These are phyloP conservation scores for Girardinus metallicus DNA, from an alignment of 2,797 vertebrate genomes.

Conservation along the genomic window DNA sequence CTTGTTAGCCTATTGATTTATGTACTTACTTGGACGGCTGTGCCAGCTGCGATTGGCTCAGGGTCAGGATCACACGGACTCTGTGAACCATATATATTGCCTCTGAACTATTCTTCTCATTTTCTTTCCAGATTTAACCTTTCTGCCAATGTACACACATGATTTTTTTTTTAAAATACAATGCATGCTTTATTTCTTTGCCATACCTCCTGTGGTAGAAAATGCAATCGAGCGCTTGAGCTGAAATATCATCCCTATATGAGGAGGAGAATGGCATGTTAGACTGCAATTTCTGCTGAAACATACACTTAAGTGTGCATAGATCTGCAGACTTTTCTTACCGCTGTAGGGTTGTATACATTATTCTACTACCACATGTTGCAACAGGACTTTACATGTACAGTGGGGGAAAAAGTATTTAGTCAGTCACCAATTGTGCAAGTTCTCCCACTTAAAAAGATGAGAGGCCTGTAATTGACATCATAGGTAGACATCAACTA, in stretches of 20 bases:
- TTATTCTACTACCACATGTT: conserved; percentile 10
- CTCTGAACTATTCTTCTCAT: conserved; percentile 34
- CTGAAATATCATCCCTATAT: conserved; percentile 41
- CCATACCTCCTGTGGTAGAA: conserved; percentile 47
- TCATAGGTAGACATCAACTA: too few relatives aligned
- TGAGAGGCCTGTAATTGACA: too few relatives aligned
- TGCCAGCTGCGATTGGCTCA: conserved; percentile 38
- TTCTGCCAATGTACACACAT: conserved; percentile 30
- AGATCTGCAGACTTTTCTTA: conserved; percentile 9
- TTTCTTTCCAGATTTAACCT: conserved; percentile 40
- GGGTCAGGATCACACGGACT: conserved; percentile 39
- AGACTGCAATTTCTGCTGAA: conserved; percentile 25
- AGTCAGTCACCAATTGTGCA: too few relatives aligned
- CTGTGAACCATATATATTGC: conserved; percentile 30
- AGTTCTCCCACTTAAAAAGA: too few relatives aligned
- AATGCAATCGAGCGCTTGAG: conserved; percentile 42
- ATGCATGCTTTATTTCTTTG: conserved; percentile 50
- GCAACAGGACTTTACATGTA: conserved; percentile 16
- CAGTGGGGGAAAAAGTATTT: too few relatives aligned
- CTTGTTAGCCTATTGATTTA: conserved; percentile 64
- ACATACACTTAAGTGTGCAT: conserved; percentile 18
- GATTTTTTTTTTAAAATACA: conserved; percentile 39
- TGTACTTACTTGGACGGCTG: conserved; percentile 42
- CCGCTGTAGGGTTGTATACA: conserved; percentile 2
- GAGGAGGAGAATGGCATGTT: conserved; percentile 17